A percentile compares a stretch with the other conserved stretches of the same genome.
phyloP scores from a whole-genome alignment of 2,888 invertebrate genomes.

The Fragum whitleyi region DNA sequence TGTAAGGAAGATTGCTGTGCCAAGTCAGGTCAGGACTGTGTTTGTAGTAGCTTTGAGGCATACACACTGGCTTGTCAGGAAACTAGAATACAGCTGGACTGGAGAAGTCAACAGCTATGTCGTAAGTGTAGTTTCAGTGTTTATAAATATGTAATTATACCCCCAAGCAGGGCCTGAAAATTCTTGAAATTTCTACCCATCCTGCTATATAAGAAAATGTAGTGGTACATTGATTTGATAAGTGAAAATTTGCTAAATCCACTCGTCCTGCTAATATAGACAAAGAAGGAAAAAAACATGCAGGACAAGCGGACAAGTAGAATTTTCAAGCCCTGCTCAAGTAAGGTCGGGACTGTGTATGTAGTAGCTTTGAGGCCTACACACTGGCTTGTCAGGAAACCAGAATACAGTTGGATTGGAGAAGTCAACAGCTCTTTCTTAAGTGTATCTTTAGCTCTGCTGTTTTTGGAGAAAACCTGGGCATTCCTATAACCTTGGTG shows the following conservation, averaged over 20 bases:
- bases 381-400: slow-evolving; percentile 91
- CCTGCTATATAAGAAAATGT: too few relatives aligned
- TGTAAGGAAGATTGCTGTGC: slow-evolving; percentile 93
- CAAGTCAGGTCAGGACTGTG: slow-evolving; percentile 85
- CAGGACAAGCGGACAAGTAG: too few relatives aligned
- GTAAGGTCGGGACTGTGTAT: slow-evolving; percentile 86
- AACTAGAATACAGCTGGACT: slow-evolving; percentile 86
- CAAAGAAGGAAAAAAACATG: too few relatives aligned
- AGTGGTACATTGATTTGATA: too few relatives aligned
- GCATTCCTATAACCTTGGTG: too few relatives aligned
- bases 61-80: slow-evolving; percentile 92
- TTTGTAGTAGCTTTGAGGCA: slow-evolving; percentile 91
- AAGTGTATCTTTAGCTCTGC: slow-evolving; percentile 87
- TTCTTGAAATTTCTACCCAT: too few relatives aligned
- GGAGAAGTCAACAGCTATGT: slow-evolving; percentile 93
- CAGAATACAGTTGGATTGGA: slow-evolving; percentile 88
- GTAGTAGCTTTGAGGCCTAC: slow-evolving; percentile 91
- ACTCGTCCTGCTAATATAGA: too few relatives aligned
- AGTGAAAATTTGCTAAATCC: too few relatives aligned
- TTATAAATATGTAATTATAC: too few relatives aligned
- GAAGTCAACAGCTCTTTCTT: slow-evolving; percentile 93
- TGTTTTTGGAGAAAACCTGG: too few relatives aligned
- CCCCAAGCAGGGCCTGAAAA: too few relatives aligned
- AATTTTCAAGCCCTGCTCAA: too few relatives aligned
- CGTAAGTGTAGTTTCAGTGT: slow-evolving; percentile 89